Percentiles rank a stretch among this genome's conserved stretches.
Evolutionary conservation across 2,888 invertebrate species (phyloP).

Genomic region (Epirrita christyi): DNA sequence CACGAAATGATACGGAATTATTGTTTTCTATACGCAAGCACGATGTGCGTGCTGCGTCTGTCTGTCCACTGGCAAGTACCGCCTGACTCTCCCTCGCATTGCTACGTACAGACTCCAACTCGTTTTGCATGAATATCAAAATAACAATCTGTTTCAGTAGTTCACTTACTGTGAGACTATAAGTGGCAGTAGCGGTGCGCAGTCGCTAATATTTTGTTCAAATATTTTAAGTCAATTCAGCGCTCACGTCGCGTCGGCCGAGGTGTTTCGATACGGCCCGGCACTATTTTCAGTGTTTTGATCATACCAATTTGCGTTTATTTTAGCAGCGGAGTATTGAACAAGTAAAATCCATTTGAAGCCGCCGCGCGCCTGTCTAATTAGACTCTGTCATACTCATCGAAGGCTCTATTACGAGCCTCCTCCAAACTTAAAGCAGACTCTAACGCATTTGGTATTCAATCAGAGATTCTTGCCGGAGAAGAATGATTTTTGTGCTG

Average conservation of each 20-base stretch:
- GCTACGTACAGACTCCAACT: conserved; percentile 25
- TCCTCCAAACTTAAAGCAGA: conserved; percentile 80
- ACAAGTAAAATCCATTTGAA: conserved; percentile 83
- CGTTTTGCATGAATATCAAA: conserved; percentile 5
- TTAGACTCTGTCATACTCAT: conserved; percentile 84
- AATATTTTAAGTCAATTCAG: conserved; percentile 49
- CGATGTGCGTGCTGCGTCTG: conserved; percentile 47
- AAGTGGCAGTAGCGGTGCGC: conserved; percentile 24
- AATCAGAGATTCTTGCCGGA: conserved; percentile 58
- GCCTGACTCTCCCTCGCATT: conserved; percentile 53
- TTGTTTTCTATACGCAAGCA: conserved; percentile 63
- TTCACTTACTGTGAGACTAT: conserved; percentile 14
- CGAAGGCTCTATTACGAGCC: conserved; percentile 84
- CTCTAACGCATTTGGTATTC: conserved; percentile 80
- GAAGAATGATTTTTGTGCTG: conserved; percentile 66
- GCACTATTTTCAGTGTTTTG: conserved; percentile 59
- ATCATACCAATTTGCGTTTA: conserved; percentile 59
- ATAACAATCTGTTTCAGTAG: conserved; percentile 4
- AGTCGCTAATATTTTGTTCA: conserved; percentile 51
- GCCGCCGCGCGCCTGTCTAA: conserved; percentile 81
- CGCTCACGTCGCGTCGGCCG: conserved; percentile 43
- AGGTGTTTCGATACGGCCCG: conserved; percentile 39
- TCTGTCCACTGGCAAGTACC: conserved; percentile 44
- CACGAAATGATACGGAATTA: conserved; percentile 74
- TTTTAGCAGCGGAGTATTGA: conserved; percentile 67